Evolutionary conservation across 2,888 invertebrate genomes (phyloP).

Genomic region (Candidula unifasciata): DNA sequence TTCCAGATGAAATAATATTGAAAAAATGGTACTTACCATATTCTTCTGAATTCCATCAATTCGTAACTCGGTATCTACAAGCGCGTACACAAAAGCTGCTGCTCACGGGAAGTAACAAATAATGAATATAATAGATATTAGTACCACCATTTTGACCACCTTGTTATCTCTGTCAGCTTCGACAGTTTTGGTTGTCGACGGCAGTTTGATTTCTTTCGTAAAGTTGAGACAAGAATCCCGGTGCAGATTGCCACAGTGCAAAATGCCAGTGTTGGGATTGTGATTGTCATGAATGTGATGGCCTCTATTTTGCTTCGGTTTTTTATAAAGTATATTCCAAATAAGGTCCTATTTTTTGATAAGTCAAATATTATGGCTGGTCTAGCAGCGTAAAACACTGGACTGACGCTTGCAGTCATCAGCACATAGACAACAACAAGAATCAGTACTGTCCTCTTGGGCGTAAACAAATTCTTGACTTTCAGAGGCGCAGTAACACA

Average conservation of each 20-base stretch:
- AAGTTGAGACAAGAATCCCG: not conserved
- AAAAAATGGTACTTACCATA: not conserved
- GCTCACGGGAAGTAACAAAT: not conserved
- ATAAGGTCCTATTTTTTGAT: not conserved
- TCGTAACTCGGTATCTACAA: not conserved
- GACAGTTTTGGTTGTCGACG: not conserved
- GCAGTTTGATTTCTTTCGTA: not conserved
- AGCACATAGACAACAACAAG: not conserved
- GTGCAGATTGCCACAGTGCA: not conserved
- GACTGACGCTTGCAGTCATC: not conserved
- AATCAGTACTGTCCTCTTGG: not conserved
- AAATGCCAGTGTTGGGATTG: not conserved
- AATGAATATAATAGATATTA: not conserved
- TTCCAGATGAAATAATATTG: not conserved
- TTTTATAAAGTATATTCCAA: constrained; percentile 2
- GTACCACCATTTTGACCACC: not conserved
- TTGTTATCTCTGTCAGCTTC: not conserved
- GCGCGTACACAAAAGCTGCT: not conserved
- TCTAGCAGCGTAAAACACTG: not conserved
- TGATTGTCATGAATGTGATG: not conserved
- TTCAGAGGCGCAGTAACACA: constrained; percentile 11
- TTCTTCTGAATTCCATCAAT: not conserved
- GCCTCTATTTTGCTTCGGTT: not conserved
- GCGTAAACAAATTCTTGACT: not conserved
- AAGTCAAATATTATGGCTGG: not conserved